phyloP scores from a whole-genome alignment of 1,140 invertebrate genomes.

The Drosophila ercepeae region DNA sequence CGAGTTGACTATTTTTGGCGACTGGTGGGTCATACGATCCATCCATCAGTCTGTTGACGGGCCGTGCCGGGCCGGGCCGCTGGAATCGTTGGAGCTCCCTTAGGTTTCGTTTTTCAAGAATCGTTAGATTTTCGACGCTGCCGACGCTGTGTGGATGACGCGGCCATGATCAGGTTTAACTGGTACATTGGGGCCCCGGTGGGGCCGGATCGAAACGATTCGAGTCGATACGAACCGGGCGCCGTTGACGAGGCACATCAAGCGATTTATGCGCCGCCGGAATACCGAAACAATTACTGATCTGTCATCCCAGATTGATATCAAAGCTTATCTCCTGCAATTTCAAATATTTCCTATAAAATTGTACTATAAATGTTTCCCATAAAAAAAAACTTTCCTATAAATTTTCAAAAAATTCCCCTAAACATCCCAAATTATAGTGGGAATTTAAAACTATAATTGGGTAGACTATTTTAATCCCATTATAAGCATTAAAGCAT shows the following conservation, averaged over 20 bases:
- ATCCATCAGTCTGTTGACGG: constrained; percentile 29
- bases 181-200: constrained; percentile 48
- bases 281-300: constrained; percentile 32
- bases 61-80: constrained; percentile 29
- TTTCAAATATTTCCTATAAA: neutral
- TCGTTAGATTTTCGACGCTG: constrained; percentile 57
- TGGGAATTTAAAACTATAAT: constrained; percentile 1
- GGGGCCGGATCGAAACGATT: constrained; percentile 28
- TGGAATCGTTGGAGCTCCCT: constrained; percentile 49
- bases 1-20: constrained; percentile 29
- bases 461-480: constrained; percentile 22
- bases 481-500: neutral
- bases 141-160: constrained; percentile 18
- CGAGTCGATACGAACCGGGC: constrained; percentile 27
- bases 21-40: constrained; percentile 39
- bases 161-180: constrained; percentile 73
- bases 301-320: constrained; percentile 13
- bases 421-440: too few relatives aligned
- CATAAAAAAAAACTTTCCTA: too few relatives aligned
- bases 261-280: constrained; percentile 41
- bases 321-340: constrained; percentile 15
- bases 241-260: constrained; percentile 41
- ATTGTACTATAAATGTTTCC: too few relatives aligned
- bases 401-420: too few relatives aligned
- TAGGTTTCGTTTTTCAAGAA: constrained; percentile 61